Evolutionary conservation across 1,140 invertebrate species (phyloP).

Genomic region (Drosophila truncata): DNA sequence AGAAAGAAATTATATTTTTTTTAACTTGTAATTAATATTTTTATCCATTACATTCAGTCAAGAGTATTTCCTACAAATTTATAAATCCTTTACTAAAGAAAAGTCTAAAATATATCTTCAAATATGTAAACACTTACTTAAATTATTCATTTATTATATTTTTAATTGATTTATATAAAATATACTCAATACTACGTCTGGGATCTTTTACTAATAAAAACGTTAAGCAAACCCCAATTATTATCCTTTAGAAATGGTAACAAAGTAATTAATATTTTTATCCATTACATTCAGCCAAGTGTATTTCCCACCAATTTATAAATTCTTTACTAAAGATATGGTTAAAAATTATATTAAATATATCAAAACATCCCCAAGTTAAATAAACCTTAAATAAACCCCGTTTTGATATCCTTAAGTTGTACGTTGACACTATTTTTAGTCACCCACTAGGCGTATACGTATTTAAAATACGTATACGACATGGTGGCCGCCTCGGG

Average conservation of each 20-base stretch:
- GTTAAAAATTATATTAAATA: background rate
- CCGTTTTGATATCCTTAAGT: constrained; percentile 5
- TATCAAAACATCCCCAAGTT: too few species aligned
- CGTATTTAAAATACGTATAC: constrained; percentile 22
- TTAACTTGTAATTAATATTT: too few species aligned
- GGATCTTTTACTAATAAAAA: background rate
- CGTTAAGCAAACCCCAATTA: background rate
- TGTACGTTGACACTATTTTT: constrained; percentile 20
- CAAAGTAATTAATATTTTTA: too few species aligned
- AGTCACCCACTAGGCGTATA: constrained; percentile 1
- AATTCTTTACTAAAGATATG: background rate
- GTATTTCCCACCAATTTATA: too few species aligned
- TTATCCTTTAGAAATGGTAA: background rate
- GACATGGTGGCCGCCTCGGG: background rate
- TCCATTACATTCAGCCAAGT: too few species aligned
- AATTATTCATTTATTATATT: too few species aligned
- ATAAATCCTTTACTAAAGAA: background rate
- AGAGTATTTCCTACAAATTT: too few species aligned
- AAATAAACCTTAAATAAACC: too few species aligned
- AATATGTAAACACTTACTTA: too few species aligned
- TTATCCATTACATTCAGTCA: too few species aligned
- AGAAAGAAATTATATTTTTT: background rate
- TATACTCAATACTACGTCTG: background rate
- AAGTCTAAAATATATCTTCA: background rate
- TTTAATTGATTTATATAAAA: background rate